Conservation (phyloP, 2,888 invertebrate genomes). For the Cephonodes hylas region DNA sequence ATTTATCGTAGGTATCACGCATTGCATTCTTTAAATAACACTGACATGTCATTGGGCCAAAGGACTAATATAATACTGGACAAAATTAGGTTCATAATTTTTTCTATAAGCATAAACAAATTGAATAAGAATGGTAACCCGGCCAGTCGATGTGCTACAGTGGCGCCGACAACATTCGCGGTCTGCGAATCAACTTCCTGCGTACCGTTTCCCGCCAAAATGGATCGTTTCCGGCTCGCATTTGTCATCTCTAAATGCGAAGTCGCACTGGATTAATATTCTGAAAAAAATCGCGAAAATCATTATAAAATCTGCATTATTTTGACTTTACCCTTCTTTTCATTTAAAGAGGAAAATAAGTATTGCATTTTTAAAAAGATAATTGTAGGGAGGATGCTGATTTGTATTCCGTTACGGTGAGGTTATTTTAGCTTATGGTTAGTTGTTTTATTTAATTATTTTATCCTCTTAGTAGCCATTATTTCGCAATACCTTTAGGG, state of each 20-base stretch:
- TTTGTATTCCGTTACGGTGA: too few species aligned
- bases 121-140: constrained; percentile 35
- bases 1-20: too few species aligned
- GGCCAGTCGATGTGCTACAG: constrained; percentile 34
- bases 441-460: too few species aligned
- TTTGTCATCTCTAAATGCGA: constrained; percentile 74
- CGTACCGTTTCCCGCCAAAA: constrained; percentile 75
- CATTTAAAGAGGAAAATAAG: neutral
- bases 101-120: neutral
- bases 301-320: neutral
- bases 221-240: constrained; percentile 78
- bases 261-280: constrained; percentile 27
- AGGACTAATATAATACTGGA: neutral
- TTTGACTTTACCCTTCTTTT: neutral
- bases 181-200: constrained; percentile 78
- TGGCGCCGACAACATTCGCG: constrained; percentile 76
- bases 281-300: neutral
- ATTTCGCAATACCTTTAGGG: too few species aligned
- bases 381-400: too few species aligned
- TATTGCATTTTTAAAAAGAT: neutral
- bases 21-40: too few species aligned
- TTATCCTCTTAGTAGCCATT: too few species aligned
- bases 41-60: too few species aligned
- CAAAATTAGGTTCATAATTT: neutral
- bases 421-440: too few species aligned